Evolutionary conservation across 2,113 vertebrate genomes (phyloP).

Genomic region (Cyrtonyx montezumae): DNA sequence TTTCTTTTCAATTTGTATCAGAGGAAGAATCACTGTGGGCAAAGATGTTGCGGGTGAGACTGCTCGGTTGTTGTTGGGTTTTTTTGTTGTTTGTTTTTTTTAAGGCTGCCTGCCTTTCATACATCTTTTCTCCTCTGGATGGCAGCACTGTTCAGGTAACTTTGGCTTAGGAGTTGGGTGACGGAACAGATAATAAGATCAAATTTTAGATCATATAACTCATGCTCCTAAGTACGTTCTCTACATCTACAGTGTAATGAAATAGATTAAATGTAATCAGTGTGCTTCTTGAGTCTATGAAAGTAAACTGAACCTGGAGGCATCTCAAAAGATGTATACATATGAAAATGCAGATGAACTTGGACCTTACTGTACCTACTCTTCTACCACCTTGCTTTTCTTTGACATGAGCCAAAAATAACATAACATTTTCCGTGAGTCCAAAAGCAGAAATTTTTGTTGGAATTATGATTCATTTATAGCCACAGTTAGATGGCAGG

Average conservation of each 20-base stretch:
- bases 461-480: conserved; percentile 26
- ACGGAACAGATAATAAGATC: neutral
- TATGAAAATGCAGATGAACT: neutral
- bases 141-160: neutral
- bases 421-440: neutral
- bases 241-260: neutral
- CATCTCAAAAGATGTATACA: neutral
- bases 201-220: neutral
- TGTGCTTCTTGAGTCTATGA: neutral
- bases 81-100: neutral
- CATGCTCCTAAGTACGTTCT: neutral
- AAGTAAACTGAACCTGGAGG: neutral
- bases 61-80: too few species aligned
- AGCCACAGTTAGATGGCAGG: neutral
- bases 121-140: neutral
- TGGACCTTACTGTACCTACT: neutral
- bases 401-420: conserved; percentile 12
- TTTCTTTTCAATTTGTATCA: neutral
- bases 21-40: neutral
- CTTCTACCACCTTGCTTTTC: conserved; percentile 7
- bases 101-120: neutral
- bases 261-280: neutral
- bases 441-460: neutral
- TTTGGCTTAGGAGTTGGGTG: neutral
- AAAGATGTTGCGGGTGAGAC: neutral